Base-by-base conservation (phyloP, 2,797 vertebrate species). In the Prunella strophiata region DNA sequence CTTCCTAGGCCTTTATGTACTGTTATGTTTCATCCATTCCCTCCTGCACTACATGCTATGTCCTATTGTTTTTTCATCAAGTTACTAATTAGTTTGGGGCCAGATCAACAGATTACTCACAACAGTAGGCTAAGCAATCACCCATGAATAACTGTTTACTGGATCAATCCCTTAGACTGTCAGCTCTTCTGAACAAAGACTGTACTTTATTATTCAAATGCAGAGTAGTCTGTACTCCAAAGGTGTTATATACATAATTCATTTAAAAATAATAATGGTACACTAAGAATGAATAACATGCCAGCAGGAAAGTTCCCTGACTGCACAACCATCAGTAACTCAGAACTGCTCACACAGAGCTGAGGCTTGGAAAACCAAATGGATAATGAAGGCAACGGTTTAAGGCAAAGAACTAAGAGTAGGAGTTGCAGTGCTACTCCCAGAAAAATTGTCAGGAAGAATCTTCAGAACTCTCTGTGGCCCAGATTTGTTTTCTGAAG, bases 221-320 rank as follows among this genome's bases (percentile, higher is more conserved):
- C 59, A 91, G 74, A 94, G 77, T 54, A 91, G 63, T 90, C 80
- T 79, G 83, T 76, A 86, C 80, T 82, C 59, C 59, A 71, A 92
- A 54, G 7, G 11, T 82, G 74, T 87, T 90, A 81, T 71, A 96
- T 90, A 82, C 88, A 90, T 93, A 95, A 96, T 96, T 89, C 66
- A 95, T 90, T 93, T 94, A 4, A 93, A 96, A 95, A 94, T 88
- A 94, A 96, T 85, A 87, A 93, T 62, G 29, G 78, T 85, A 78
- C 42, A 62, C 83, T 76, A 90, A 71, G 74, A 97, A 93, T 89
- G 72, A 94, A 91, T 89, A 97, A 86, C 76, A 63, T 36, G 52
- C 74, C 88, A 93, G 83, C 63, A 95, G 84, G 71, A 75, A 96
- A 92, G 88, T 91, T 94, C 83, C 92, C 75, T 72, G 66, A 27